Percentiles rank a stretch among this genome's conserved stretches.
Conservation (phyloP, 2,888 invertebrate genomes). For the Eilema sororculum region DNA sequence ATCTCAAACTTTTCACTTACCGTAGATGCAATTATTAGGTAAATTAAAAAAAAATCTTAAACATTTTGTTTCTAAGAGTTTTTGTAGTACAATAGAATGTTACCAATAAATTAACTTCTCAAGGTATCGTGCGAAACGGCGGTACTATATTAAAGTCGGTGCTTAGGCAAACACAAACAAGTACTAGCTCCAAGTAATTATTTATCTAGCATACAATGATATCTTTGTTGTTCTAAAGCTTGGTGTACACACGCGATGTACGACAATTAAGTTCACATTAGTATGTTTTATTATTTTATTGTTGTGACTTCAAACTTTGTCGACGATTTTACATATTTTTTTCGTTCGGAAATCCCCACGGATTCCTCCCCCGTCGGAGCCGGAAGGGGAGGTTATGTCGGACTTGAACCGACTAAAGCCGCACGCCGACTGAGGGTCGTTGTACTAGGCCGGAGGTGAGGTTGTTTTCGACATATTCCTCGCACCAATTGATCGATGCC, state of each 20-base stretch:
- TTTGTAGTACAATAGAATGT: not conserved
- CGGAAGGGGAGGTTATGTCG: no score
- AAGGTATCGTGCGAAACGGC: conserved; percentile 12
- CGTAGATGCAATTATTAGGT: not conserved
- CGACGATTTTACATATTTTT: no score
- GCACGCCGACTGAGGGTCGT: no score
- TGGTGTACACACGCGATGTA: conserved; percentile 14
- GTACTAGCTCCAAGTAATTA: conserved; percentile 22
- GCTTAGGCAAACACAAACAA: conserved; percentile 22
- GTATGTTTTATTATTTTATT: not conserved
- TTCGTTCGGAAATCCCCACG: no score
- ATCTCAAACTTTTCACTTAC: not conserved
- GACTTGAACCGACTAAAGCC: no score
- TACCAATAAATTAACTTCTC: conserved; percentile 8
- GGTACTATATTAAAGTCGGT: conserved; percentile 17
- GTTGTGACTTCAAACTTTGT: no score
- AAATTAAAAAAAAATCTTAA: not conserved
- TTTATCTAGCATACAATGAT: conserved; percentile 27
- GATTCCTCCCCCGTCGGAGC: no score
- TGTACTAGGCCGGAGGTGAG: no score
- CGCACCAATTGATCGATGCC: no score
- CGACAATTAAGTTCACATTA: not conserved
- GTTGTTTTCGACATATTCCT: no score
- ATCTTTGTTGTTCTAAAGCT: conserved; percentile 23
- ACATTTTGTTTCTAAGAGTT: not conserved